Base-by-base conservation (phyloP, 2,797 vertebrate genomes). In the Babyrousa celebensis region DNA sequence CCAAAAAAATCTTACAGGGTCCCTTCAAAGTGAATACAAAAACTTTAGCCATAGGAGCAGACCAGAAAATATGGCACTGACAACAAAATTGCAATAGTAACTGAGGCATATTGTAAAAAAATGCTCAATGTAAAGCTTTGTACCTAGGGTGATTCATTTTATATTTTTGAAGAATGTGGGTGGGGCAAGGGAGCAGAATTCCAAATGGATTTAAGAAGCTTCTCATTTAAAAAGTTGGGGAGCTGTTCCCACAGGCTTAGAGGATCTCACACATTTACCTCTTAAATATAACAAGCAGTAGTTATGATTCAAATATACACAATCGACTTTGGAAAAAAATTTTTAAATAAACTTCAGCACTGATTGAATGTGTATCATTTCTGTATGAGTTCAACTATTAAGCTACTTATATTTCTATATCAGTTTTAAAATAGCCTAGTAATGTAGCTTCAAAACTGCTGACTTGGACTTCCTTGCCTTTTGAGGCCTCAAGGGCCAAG, bases 331-430 rank as follows among this genome's bases (percentile, higher is more conserved):
- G 17, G 14, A 40, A 93, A 86, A 48, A 1, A 32, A 71, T 85
- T 84, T 63, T 27, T 9, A 68, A 60, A 52, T 94, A 62, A 93
- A 94, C 1, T 72, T 93, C 20, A 72, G 2, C 21, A 93, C 85
- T 91, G 85, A 67, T 85, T 96, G 87, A 98, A 29, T 77, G 97
- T 96, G 74, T 70, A 70, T 96, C 12, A 91, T 97, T 98, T 91
- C 87, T 75, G 80, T 96, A 86, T 94, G 36, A 58, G 91, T 96
- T 70, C 89, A 96, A 80, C 63, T 96, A 23, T 94, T 95, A 68
- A 95, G 67, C 21, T 96, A 1, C 95, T 21, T 88, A 43, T 96
- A 89, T 97, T 96, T 96, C 96, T 96, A 83, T 29, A 56, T 95
- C 74, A 94, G 29, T 78, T 98, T 95, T 96, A 95, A 97, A 93